Evolutionary conservation across 2,888 invertebrate species (phyloP), one percentile per base, ranked within the genome.

Genomic region (Alloscopus bannaensis): DNA sequence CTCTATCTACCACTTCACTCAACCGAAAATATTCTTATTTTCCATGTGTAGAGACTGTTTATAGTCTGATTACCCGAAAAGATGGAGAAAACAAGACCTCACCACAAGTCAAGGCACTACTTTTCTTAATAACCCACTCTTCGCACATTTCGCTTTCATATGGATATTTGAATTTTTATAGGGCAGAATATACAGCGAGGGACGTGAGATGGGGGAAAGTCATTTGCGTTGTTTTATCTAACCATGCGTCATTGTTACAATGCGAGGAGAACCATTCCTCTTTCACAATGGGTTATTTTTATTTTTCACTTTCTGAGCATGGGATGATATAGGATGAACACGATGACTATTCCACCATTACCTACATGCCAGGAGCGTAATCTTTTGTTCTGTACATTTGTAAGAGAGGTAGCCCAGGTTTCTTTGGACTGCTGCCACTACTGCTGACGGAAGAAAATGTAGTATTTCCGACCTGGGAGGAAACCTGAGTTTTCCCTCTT

Each of bases 401-500:
- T n/a, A n/a, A n/a, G n/a, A n/a, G n/a, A n/a, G n/a, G n/a, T n/a
- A n/a, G n/a, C n/a, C n/a, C n/a, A n/a, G n/a, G n/a, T n/a, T n/a
- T n/a, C n/a, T n/a, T 64, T 45, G 40, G 59, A 24, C 42, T 45
- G 59, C 47, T 47, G 47, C 36, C 36, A 36, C 36, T 50, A 45
- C 11, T 18, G 28, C 47, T 40, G 72, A 47, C 42, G 8, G 29
- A n/a, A 8, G 57, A 57, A 66, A 59, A 66, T 75, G 75, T 55
- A 36, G 65, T 64, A 57, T 59, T 75, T 75, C 75, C 75, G 65
- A 59, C 66, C 59, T 47, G 28, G 4, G 60, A 66, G 66, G 65
- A 70, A 77, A 70, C 77, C 70, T 77, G 28, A 57, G 31, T 40
- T 29, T 68, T 69, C 70, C 60, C 69, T 55, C 70, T 77, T 77